Evolutionary conservation across 1,140 invertebrate genomes (phyloP).

Genomic region (Diplogasteroides magnus): DNA sequence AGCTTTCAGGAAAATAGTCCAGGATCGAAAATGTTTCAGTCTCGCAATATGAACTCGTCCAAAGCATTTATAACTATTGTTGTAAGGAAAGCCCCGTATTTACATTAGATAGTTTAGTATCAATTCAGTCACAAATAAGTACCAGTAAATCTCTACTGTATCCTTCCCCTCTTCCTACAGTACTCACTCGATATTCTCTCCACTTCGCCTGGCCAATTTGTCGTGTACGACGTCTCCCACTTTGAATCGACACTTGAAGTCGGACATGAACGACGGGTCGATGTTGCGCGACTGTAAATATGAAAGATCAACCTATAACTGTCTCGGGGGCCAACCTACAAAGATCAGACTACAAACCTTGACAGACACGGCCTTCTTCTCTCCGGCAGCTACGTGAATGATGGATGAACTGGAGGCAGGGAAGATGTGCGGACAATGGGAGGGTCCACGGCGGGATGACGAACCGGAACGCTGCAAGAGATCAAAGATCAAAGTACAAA

Average conservation of each 20-base stretch:
- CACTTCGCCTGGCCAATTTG: constrained; percentile 36
- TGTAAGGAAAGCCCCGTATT: too few relatives aligned
- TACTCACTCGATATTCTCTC: constrained; percentile 42
- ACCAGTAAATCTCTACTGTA: too few relatives aligned
- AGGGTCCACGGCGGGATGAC: constrained; percentile 44
- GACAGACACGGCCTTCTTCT: constrained; percentile 23
- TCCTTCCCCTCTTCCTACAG: too few relatives aligned
- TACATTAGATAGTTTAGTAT: too few relatives aligned
- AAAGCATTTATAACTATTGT: too few relatives aligned
- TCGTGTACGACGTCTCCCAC: constrained; percentile 49
- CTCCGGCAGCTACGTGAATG: constrained; percentile 27
- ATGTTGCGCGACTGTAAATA: constrained; percentile 36
- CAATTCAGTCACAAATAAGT: too few relatives aligned
- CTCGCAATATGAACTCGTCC: too few relatives aligned
- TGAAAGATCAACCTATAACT: constrained; percentile 34
- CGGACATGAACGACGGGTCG: constrained; percentile 44
- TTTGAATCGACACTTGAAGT: constrained; percentile 49
- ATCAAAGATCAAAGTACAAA: neutral
- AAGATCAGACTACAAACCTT: constrained; percentile 18
- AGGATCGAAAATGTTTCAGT: neutral
- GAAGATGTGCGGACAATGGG: constrained; percentile 36
- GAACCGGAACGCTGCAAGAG: constrained; percentile 29
- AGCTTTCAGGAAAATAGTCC: neutral
- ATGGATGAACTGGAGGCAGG: constrained; percentile 14
- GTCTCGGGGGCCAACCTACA: neutral